Conservation (phyloP, 2,888 invertebrate species). For the Troglohyphantes excavatus region DNA sequence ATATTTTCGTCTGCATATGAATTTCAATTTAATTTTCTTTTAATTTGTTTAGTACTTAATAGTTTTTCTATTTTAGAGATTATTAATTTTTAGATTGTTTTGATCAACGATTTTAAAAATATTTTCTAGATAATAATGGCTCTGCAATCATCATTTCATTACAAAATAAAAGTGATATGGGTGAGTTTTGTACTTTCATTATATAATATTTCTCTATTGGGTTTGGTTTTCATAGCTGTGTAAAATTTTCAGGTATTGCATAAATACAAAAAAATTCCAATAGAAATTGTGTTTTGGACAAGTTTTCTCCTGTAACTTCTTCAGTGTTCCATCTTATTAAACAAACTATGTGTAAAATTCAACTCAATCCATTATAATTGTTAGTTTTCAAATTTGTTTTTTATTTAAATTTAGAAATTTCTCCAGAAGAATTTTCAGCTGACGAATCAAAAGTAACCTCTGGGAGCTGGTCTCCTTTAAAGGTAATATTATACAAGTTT, state of each 20-base stretch:
- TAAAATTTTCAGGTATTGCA: no score
- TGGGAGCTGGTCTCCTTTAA: conserved; percentile 38
- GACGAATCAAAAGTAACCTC: conserved; percentile 33
- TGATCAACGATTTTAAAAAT: background rate
- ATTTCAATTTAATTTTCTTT: no score
- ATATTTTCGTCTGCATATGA: no score
- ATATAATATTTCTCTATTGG: no score
- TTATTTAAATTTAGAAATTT: conserved; percentile 14
- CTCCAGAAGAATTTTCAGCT: conserved; percentile 40
- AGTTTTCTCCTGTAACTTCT: no score
- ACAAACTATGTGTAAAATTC: no score
- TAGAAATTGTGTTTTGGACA: no score
- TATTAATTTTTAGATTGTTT: background rate
- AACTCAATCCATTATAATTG: background rate
- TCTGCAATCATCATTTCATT: conserved; percentile 10
- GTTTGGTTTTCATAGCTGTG: no score
- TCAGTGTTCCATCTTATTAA: no score
- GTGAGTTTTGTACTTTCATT: conserved; percentile 7
- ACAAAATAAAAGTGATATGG: conserved; percentile 12
- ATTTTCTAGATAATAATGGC: conserved; percentile 15
- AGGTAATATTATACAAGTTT: conserved; percentile 16
- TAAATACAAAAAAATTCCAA: no score
- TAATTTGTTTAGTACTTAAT: background rate
- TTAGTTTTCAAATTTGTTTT: background rate
- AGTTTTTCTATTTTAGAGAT: background rate